phyloP scores from a whole-genome alignment of 2,888 invertebrate species.

The Acanthosepion pharaonis region DNA sequence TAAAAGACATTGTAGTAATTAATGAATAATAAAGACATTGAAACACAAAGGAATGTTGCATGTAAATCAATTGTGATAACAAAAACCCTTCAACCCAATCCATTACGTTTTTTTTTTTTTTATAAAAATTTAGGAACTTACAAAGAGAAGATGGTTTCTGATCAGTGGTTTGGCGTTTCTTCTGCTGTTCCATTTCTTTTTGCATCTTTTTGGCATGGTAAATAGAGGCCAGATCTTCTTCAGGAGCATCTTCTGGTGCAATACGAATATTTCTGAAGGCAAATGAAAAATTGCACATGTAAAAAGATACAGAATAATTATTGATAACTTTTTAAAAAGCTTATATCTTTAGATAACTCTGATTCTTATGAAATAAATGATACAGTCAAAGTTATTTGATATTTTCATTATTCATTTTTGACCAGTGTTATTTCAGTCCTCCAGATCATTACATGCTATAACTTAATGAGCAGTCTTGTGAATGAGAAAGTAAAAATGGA shows the following conservation, averaged over 20 bases:
- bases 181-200: slow-evolving; percentile 18
- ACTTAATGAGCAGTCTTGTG: no score
- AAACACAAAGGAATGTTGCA: no score
- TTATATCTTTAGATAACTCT: no score
- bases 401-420: no score
- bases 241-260: slow-evolving; percentile 44
- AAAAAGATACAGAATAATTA: background rate
- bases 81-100: background rate
- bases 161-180: background rate
- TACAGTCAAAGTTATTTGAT: no score
- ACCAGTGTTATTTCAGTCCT: no score
- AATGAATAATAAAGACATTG: no score
- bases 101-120: background rate
- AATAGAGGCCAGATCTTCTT: slow-evolving; percentile 42
- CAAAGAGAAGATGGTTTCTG: slow-evolving; percentile 35
- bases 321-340: no score
- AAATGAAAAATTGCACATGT: background rate
- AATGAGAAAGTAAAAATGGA: no score
- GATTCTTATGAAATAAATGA: no score
- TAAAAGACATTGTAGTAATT: no score
- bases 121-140: background rate
- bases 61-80: background rate
- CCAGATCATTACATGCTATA: no score
- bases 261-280: slow-evolving; percentile 34
- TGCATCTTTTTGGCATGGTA: slow-evolving; percentile 36